These are phyloP conservation scores for Melanotaenia pygmaea DNA, from an alignment of 2,797 vertebrate genomes.

Conservation along the genomic window DNA sequence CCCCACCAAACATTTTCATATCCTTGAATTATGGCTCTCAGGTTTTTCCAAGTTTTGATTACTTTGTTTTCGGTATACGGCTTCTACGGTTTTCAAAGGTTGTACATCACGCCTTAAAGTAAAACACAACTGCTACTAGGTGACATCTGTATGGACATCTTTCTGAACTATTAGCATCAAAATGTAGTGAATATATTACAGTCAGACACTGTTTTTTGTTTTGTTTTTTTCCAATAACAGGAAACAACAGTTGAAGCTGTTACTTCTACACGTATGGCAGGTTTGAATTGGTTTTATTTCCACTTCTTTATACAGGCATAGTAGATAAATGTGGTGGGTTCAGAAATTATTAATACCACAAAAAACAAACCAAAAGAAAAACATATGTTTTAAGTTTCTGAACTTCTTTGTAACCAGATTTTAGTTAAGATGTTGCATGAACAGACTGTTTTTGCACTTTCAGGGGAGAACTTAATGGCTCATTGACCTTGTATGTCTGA, in stretches of 20 bases:
- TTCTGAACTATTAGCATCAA: neutral
- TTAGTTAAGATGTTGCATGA: neutral
- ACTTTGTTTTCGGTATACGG: neutral
- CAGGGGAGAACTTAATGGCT: neutral
- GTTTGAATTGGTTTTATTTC: neutral
- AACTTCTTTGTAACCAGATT: neutral
- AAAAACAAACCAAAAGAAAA: neutral
- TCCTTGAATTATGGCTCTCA: too few relatives aligned
- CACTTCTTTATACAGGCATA: neutral
- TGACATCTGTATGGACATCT: neutral
- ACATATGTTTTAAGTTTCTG: neutral
- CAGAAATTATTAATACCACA: neutral
- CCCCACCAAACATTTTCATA: too few relatives aligned
- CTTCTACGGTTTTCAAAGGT: neutral
- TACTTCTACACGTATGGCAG: neutral
- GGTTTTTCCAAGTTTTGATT: neutral
- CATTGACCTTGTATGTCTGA: neutral
- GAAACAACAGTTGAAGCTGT: neutral
- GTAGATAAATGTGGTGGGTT: neutral
- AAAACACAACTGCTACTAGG: neutral
- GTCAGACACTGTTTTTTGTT: too few relatives aligned
- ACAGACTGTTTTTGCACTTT: neutral
- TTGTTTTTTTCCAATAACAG: too few relatives aligned
- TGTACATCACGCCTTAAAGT: too few relatives aligned
- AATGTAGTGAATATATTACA: neutral